Percentiles rank a stretch among this genome's conserved stretches.
Evolutionary conservation across 1,140 invertebrate species (phyloP).

Genomic region (Drosophila nikananu): DNA sequence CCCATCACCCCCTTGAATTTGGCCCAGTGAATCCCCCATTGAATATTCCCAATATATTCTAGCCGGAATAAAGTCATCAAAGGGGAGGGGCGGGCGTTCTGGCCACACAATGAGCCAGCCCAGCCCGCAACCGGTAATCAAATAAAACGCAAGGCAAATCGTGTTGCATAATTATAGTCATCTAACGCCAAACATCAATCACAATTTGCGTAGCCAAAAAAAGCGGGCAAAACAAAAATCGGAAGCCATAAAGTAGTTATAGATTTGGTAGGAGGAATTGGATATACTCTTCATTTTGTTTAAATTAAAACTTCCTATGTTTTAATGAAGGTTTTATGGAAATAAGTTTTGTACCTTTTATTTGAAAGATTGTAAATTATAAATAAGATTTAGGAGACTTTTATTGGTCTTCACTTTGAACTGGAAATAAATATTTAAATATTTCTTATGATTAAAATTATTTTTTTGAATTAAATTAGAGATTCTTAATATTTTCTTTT

Average conservation of each 20-base stretch:
- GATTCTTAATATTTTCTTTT: neutral
- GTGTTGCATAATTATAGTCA: constrained; percentile 66
- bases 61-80: constrained; percentile 64
- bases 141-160: constrained; percentile 76
- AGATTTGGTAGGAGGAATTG: neutral
- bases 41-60: neutral
- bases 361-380: neutral
- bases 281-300: constrained; percentile 6
- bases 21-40: neutral
- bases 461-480: neutral
- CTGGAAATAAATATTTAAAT: neutral
- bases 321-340: neutral
- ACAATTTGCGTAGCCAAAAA: constrained; percentile 42
- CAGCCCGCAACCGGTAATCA: constrained; percentile 59
- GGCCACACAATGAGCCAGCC: constrained; percentile 35
- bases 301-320: neutral
- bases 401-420: too few species aligned
- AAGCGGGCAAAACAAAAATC: neutral
- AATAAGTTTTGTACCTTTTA: neutral
- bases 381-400: too few species aligned
- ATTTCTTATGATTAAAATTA: neutral
- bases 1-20: neutral
- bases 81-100: constrained; percentile 14
- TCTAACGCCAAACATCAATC: constrained; percentile 73
- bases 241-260: neutral